These are phyloP conservation scores for Hippasteria phrygiana DNA, from an alignment of 53 echinoderm and acorn worm species.

Conservation along the genomic window DNA sequence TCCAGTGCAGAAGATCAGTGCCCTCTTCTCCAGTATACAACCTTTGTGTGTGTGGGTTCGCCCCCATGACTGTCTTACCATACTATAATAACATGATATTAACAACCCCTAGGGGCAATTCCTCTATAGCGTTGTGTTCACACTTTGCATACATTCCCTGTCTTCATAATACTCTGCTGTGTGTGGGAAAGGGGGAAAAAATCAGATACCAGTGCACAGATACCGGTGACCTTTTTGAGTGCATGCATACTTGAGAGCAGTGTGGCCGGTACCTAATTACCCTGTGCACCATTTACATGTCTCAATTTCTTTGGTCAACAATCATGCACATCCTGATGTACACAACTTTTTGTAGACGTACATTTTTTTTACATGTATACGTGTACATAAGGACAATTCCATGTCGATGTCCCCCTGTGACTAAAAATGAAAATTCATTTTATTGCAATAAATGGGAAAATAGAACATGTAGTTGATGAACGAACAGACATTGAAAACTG, in stretches of 20 bases:
- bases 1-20: neutral
- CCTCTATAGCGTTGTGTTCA: neutral
- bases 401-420: no score
- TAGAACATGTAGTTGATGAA: no score
- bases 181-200: neutral
- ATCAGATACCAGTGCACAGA: neutral
- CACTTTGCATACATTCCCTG: neutral
- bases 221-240: constrained; percentile 31
- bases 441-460: no score
- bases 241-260: neutral
- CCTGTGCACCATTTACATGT: neutral
- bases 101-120: constrained; percentile 5
- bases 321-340: no score
- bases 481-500: no score
- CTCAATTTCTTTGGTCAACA: no score
- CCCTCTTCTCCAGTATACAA: neutral
- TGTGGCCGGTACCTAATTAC: neutral
- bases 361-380: no score
- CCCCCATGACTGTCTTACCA: neutral
- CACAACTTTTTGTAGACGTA: no score
- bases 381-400: neutral
- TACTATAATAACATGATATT: constrained; percentile 42
- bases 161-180: neutral
- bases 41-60: no score
- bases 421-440: no score